Evolutionary conservation across 2,113 vertebrate genomes (phyloP).

Genomic region (Dendrocopos noguchii): DNA sequence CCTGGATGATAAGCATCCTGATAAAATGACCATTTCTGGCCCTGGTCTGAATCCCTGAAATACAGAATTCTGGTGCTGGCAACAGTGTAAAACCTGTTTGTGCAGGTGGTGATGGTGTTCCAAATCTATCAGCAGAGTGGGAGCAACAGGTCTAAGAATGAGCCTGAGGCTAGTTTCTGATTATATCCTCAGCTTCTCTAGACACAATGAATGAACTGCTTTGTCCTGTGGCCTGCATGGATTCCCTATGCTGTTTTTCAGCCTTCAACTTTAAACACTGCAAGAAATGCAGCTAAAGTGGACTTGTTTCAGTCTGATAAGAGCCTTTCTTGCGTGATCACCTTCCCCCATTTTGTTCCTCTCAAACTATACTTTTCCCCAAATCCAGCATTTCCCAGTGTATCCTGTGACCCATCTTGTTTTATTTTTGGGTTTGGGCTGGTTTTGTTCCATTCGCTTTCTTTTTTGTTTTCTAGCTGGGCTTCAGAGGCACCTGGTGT

Average conservation of each 20-base stretch:
- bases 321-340: conserved; percentile 34
- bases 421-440: background rate
- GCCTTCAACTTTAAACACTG: conserved; percentile 16
- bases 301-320: conserved; percentile 35
- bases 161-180: background rate
- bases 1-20: background rate
- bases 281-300: conserved; percentile 38
- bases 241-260: conserved; percentile 25
- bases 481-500: background rate
- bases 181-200: conserved; percentile 36
- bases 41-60: background rate
- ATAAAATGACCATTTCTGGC: conserved; percentile 9
- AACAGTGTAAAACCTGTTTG: conserved; percentile 30
- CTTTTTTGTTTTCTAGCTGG: background rate
- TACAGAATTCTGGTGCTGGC: background rate
- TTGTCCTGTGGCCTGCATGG: conserved; percentile 41
- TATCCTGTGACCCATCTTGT: background rate
- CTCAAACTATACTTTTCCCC: background rate
- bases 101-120: conserved; percentile 47
- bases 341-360: background rate
- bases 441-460: background rate
- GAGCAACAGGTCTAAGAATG: conserved; percentile 21
- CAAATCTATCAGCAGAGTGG: conserved; percentile 25
- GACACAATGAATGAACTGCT: conserved; percentile 47
- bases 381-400: background rate